Base-by-base conservation (phyloP, 2,797 vertebrate genomes). In the Aratinga solstitialis region DNA sequence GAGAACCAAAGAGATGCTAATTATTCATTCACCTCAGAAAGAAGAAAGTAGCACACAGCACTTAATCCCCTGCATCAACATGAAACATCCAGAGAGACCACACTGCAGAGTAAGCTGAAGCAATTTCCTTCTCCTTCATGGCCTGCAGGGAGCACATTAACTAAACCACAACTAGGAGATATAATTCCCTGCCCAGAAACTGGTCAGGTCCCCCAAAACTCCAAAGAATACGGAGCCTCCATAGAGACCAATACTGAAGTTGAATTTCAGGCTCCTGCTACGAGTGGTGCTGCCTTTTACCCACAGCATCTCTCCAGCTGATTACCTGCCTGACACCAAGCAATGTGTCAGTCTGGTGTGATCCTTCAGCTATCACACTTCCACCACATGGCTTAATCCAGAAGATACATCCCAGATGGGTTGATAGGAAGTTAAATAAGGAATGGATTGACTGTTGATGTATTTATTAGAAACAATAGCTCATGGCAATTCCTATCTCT, bases 211-310 rank as follows among this genome's bases (percentile, higher is more conserved):
- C 30, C 38, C 8, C 53, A 75, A 56, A 36, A 36, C n/a, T 43
- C 8, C 53, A 72, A 71, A 45, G 45, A 90, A 51, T 10, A 58
- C 3, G 1, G 8, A 84, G 22, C 3, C 7, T 65, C 34, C 0
- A 0, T 1, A 73, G 38, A 62, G 42, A 54, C 5, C 4, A 34
- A 58, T 23, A 48, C 2, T 68, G 47, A 87, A 74, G 18, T 3
- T 69, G 59, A 81, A 79, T 81, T 84, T 87, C 50, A 69, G 59
- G n/a, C 12, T 86, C 7, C 59, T 82, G 17, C 8, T 90, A 4
- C 10, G 5, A 42, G 11, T 48, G 23, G 3, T 88, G 22, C 4
- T 84, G 34, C 15, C 19, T 75, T 93, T 86, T 42, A 34, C 18
- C 59, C 18, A 38, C 5, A 36, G 19, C 77, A 66, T 43, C 63